phyloP scores from a whole-genome alignment of 2,797 vertebrate genomes.

The Podarcis siculus region DNA sequence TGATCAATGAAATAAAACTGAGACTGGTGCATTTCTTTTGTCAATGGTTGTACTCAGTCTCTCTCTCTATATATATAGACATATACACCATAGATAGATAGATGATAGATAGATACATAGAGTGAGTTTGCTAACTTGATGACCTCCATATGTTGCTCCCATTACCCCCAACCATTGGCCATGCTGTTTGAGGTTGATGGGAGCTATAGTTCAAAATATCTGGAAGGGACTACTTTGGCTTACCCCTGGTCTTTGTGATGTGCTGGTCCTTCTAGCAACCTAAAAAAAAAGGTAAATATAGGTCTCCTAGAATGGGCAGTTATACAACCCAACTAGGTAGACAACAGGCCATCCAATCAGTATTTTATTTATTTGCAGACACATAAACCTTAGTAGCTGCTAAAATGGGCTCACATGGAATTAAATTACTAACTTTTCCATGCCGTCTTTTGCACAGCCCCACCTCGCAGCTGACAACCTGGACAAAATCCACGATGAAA shows the following conservation, averaged over 20 bases:
- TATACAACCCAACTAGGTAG: not conserved
- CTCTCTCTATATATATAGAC: not conserved
- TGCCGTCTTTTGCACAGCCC: conserved; percentile 79
- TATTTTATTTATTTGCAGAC: not conserved
- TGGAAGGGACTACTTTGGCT: too few relatives aligned
- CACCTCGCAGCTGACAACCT: conserved; percentile 96
- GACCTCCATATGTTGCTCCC: too few relatives aligned
- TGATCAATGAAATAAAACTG: not conserved
- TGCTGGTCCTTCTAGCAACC: not conserved
- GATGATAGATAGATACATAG: too few relatives aligned
- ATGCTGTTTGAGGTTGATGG: too few relatives aligned
- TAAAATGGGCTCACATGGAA: conserved; percentile 9
- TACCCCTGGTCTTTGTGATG: not conserved
- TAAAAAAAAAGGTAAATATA: not conserved
- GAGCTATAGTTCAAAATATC: too few relatives aligned
- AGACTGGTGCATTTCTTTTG: not conserved
- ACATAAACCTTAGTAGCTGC: conserved; percentile 8
- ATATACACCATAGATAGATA: too few relatives aligned
- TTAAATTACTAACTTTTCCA: conserved; percentile 22
- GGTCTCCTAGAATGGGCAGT: not conserved
- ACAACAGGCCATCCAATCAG: not conserved
- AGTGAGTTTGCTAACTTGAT: too few relatives aligned
- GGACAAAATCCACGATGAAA: conserved; percentile 92
- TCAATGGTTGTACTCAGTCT: not conserved
- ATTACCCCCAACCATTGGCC: too few relatives aligned